These are phyloP conservation scores for Paguma larvata DNA, from an alignment of 2,797 vertebrate genomes.

Conservation along the genomic window DNA sequence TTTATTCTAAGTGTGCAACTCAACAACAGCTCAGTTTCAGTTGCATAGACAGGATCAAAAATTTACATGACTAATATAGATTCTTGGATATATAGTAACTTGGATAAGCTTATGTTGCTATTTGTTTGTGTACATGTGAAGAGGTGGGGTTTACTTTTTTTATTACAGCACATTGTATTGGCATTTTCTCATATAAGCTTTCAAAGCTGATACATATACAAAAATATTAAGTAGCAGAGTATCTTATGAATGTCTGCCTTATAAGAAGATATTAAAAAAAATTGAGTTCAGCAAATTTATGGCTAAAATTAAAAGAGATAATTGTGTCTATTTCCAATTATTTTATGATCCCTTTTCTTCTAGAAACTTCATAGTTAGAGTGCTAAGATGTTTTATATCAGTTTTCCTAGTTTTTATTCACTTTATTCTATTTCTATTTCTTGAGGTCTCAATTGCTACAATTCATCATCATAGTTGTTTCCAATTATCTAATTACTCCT, in stretches of 20 bases:
- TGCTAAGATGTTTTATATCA: constrained; percentile 39
- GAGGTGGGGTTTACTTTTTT: constrained; percentile 20
- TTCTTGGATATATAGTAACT: constrained; percentile 18
- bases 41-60: constrained; percentile 58
- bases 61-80: constrained; percentile 45
- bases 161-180: not conserved
- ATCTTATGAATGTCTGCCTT: constrained; percentile 12
- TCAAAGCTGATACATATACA: not conserved
- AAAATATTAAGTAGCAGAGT: constrained; percentile 13
- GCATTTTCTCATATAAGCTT: constrained; percentile 7
- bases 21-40: constrained; percentile 57
- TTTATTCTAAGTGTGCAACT: constrained; percentile 49
- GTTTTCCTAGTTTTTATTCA: constrained; percentile 62
- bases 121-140: not conserved
- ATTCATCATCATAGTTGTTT: not conserved
- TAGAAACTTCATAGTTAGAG: not conserved
- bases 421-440: constrained; percentile 48
- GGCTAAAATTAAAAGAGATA: constrained; percentile 59
- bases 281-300: constrained; percentile 36
- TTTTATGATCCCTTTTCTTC: constrained; percentile 20
- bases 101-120: not conserved
- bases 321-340: constrained; percentile 42
- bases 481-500: constrained; percentile 37
- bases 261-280: constrained; percentile 50
- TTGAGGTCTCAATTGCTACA: not conserved